Conservation (phyloP, 2,113 vertebrate genomes). For the Tenrec ecaudatus region DNA sequence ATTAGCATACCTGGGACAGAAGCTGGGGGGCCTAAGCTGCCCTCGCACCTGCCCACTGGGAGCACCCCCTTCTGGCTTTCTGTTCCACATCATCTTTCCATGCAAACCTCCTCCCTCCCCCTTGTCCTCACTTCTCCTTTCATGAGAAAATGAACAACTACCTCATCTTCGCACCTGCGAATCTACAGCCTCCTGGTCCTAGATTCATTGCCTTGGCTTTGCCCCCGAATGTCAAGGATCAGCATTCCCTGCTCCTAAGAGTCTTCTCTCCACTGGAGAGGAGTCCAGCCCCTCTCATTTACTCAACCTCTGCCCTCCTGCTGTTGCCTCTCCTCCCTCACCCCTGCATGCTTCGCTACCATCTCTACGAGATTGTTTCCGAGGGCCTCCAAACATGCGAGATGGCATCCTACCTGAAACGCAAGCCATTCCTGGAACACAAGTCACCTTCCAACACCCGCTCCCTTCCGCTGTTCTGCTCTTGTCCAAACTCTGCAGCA, state of each 20-base stretch:
- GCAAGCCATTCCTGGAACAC: neutral
- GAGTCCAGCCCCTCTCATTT: neutral
- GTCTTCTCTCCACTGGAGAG: accelerated
- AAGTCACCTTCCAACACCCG: neutral
- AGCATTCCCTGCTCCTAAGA: neutral
- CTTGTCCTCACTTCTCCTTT: neutral
- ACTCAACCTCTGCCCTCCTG: neutral
- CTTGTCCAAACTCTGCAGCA: neutral
- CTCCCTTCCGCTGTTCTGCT: neutral
- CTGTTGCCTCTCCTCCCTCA: too few relatives aligned
- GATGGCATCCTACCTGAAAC: neutral
- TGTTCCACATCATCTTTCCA: neutral
- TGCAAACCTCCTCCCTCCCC: neutral
- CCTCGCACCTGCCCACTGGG: too few relatives aligned
- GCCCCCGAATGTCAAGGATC: neutral
- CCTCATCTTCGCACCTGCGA: neutral
- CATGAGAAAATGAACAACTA: neutral
- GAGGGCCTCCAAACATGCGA: neutral
- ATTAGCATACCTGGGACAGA: too few relatives aligned
- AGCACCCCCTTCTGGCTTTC: neutral
- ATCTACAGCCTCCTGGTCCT: neutral
- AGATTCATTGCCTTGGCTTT: neutral
- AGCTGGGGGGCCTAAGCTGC: too few relatives aligned
- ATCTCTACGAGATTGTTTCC: neutral
- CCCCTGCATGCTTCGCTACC: neutral